Evolutionary conservation across 1,140 invertebrate genomes (phyloP).

Genomic region (Apis florea): DNA sequence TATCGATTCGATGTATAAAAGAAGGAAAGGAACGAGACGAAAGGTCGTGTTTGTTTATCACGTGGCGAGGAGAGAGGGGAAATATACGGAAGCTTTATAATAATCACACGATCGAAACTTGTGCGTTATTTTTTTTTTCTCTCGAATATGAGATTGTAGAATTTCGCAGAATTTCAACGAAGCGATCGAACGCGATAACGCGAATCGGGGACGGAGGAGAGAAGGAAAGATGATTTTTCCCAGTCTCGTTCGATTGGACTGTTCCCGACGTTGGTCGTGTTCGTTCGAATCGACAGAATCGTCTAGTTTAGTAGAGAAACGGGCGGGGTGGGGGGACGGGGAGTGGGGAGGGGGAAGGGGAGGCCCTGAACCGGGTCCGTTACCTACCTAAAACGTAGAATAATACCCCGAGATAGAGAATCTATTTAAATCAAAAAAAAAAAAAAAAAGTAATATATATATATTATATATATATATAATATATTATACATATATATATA

Average conservation of each 20-base stretch:
- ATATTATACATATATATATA: conserved; percentile 26
- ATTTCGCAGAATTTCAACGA: conserved; percentile 31
- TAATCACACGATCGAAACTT: neutral
- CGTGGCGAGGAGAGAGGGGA: neutral
- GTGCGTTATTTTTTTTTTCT: conserved; percentile 33
- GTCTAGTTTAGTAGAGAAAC: conserved; percentile 54
- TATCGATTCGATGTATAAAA: neutral
- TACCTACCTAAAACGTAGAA: conserved; percentile 55
- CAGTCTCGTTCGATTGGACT: neutral
- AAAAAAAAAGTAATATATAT: too few relatives aligned
- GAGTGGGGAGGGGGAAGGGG: too few relatives aligned
- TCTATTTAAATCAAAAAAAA: conserved; percentile 69
- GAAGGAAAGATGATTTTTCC: neutral
- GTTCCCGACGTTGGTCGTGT: too few relatives aligned
- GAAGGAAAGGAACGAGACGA: neutral
- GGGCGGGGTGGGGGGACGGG: neutral
- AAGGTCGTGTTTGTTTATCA: neutral
- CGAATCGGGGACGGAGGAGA: too few relatives aligned
- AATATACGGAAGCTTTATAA: neutral
- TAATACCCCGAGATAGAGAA: conserved; percentile 59
- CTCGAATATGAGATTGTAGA: conserved; percentile 15
- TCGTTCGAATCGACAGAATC: neutral
- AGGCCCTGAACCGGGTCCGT: conserved; percentile 40
- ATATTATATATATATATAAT: conserved; percentile 45
- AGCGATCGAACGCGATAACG: neutral